Percentiles rank a stretch among this genome's conserved stretches.
These are phyloP conservation scores for Patiria pectinifera DNA, from an alignment of 53 echinoderm and acorn worm genomes.

Conservation along the genomic window DNA sequence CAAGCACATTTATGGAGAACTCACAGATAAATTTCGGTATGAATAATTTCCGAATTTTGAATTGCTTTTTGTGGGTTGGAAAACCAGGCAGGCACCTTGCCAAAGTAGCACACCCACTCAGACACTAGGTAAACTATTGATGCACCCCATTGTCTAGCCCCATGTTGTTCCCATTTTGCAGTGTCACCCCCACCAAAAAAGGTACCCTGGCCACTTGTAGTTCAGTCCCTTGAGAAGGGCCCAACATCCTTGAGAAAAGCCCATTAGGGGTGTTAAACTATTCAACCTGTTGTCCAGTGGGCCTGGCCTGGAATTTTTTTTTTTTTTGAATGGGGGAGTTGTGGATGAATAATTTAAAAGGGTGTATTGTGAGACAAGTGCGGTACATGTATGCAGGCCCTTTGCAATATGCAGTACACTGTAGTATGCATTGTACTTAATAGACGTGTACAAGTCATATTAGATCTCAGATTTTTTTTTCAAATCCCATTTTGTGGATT, in stretches of 20 bases:
- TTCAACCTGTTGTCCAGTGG: background rate
- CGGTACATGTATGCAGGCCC: background rate
- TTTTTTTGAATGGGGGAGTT: conserved; percentile 1
- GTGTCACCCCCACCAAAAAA: background rate
- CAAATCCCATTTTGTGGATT: too few species aligned
- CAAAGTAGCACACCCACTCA: background rate
- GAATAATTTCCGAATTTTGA: too few species aligned
- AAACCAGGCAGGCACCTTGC: background rate
- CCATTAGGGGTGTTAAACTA: background rate
- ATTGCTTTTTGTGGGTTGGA: background rate
- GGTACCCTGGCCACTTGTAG: background rate
- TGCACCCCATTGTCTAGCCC: background rate
- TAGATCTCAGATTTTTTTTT: background rate
- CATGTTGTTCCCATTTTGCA: background rate
- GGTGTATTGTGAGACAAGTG: background rate
- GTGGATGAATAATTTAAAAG: background rate
- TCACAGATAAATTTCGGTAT: too few species aligned
- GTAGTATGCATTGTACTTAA: background rate
- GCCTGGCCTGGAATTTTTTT: background rate
- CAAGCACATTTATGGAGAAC: too few species aligned
- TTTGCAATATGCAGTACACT: background rate
- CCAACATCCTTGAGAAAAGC: background rate
- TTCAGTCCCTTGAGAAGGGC: background rate
- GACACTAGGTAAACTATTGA: background rate
- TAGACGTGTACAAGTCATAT: background rate